phyloP scores from a whole-genome alignment of 2,888 invertebrate genomes.

The Parnassius mnemosyne region DNA sequence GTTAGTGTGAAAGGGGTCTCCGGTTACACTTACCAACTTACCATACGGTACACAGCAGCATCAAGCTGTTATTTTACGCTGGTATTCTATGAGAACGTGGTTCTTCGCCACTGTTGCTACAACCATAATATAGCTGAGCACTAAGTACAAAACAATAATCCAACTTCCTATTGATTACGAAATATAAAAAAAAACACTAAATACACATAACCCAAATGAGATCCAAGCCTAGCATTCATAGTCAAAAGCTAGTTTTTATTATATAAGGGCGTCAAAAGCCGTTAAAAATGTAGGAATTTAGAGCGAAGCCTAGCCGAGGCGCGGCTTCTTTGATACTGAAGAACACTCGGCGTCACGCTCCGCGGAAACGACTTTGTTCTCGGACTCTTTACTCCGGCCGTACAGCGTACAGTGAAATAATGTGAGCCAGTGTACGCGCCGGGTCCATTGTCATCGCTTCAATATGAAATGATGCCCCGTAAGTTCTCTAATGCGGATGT shows the following conservation, averaged over 20 bases:
- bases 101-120: too few species aligned
- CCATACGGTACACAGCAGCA: too few species aligned
- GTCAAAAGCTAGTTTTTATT: constrained; percentile 19
- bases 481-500: constrained; percentile 74
- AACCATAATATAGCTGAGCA: too few species aligned
- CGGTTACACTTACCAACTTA: too few species aligned
- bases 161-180: too few species aligned
- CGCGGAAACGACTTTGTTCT: constrained; percentile 35
- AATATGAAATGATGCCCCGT: constrained; percentile 67
- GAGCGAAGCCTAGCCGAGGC: constrained; percentile 28
- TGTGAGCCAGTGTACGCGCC: constrained; percentile 59
- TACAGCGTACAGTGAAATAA: constrained; percentile 54
- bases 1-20: too few species aligned
- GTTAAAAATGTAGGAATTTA: constrained; percentile 32
- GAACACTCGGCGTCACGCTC: constrained; percentile 42
- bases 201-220: background rate
- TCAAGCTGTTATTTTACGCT: too few species aligned
- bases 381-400: constrained; percentile 53
- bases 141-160: too few species aligned
- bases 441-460: constrained; percentile 65
- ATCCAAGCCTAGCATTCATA: constrained; percentile 1
- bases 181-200: too few species aligned
- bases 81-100: too few species aligned
- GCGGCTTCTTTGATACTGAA: constrained; percentile 42
- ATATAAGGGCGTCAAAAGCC: constrained; percentile 24